Percentiles rank a stretch among this genome's conserved stretches.
Evolutionary conservation across 2,797 vertebrate species (phyloP).

Genomic region (Microctenopoma stevenorrisi): DNA sequence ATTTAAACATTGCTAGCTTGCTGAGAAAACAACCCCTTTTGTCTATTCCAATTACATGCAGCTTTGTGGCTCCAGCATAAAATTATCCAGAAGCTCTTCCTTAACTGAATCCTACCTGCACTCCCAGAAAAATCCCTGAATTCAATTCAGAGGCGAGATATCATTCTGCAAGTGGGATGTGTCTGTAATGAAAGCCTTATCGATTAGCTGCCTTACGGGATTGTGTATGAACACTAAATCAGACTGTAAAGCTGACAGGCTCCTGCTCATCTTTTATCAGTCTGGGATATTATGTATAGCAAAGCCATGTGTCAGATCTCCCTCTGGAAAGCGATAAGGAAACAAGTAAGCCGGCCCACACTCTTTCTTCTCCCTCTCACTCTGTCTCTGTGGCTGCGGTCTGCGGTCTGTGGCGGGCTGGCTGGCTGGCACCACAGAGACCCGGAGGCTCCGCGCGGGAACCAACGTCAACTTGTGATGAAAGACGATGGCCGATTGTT

Average conservation of each 20-base stretch:
- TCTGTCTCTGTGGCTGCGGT: constrained; percentile 31
- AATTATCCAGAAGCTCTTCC: constrained; percentile 25
- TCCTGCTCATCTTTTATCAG: constrained; percentile 43
- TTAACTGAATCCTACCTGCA: constrained; percentile 19
- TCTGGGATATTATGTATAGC: constrained; percentile 47
- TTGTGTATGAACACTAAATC: constrained; percentile 24
- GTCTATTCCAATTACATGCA: constrained; percentile 18
- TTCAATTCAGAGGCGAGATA: constrained; percentile 21
- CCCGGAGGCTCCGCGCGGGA: constrained; percentile 76
- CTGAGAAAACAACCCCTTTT: constrained; percentile 11
- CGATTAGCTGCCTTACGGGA: constrained; percentile 21
- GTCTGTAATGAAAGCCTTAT: constrained; percentile 27
- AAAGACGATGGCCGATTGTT: constrained; percentile 81
- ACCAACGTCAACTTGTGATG: constrained; percentile 74
- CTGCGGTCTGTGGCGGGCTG: constrained; percentile 39
- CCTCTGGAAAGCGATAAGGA: constrained; percentile 78
- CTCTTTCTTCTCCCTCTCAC: constrained; percentile 45
- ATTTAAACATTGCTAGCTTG: neutral
- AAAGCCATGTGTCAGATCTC: constrained; percentile 66
- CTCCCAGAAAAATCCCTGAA: constrained; percentile 22
- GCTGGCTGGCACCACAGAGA: constrained; percentile 74
- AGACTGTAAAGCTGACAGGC: constrained; percentile 32
- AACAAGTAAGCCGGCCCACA: constrained; percentile 57
- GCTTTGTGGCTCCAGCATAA: constrained; percentile 7
- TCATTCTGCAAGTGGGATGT: constrained; percentile 29